phyloP scores from a whole-genome alignment of 2,113 vertebrate genomes.

The Ctenodactylus gundi region DNA sequence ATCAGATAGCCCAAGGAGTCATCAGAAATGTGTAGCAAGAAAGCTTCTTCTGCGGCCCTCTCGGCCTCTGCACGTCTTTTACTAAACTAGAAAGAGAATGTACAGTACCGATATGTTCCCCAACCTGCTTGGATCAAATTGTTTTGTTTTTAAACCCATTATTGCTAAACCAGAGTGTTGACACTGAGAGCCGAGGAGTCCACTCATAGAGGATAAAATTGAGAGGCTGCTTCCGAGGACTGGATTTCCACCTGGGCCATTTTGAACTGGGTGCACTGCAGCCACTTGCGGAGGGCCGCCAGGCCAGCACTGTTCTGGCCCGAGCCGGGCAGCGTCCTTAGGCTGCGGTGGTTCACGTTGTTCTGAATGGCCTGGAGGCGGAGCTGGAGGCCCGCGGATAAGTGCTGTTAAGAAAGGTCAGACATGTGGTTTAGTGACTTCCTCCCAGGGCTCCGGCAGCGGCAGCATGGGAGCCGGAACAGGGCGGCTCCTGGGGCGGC shows the following conservation, averaged over 20 bases:
- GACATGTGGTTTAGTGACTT: not conserved
- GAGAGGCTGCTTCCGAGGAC: constrained; percentile 97
- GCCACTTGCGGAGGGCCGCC: constrained; percentile 95
- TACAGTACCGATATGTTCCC: constrained; percentile 81
- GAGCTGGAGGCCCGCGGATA: constrained; percentile 96
- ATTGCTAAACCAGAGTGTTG: constrained; percentile 87
- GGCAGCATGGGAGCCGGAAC: fast-evolving
- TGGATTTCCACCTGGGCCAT: constrained; percentile 99
- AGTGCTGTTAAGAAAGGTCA: constrained; percentile 87
- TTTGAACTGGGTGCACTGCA: constrained; percentile 98
- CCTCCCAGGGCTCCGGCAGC: fast-evolving
- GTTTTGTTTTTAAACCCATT: constrained; percentile 83
- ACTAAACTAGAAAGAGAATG: constrained; percentile 83
- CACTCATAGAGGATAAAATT: constrained; percentile 98
- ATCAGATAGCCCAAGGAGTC: constrained; percentile 81
- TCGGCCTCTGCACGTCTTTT: constrained; percentile 70
- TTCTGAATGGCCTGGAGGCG: constrained; percentile 99
- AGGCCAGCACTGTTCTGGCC: constrained; percentile 87
- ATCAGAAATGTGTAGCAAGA: constrained; percentile 80
- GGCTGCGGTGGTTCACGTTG: constrained; percentile 95
- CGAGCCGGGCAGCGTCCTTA: constrained; percentile 88
- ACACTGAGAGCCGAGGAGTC: constrained; percentile 72
- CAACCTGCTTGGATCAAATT: constrained; percentile 77
- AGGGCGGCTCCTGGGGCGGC: not conserved
- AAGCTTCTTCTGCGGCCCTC: constrained; percentile 67